Evolutionary conservation across 2,888 invertebrate genomes (phyloP), one percentile per base, ranked within the genome.

Genomic region (Teleiodes luculella): DNA sequence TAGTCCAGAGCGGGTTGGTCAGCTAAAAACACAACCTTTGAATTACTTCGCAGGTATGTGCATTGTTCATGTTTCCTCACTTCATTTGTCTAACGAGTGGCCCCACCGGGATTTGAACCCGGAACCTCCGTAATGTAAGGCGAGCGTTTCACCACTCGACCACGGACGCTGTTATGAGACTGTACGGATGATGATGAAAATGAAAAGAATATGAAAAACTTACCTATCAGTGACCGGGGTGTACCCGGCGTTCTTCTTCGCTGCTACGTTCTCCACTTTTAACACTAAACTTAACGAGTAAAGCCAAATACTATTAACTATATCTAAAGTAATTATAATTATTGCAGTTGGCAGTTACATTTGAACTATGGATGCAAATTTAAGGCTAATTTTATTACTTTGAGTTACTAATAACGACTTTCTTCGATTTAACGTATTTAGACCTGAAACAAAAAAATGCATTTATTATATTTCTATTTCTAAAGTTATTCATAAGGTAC

Each of bases 221-320:
- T 48, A 88, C 87, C 86, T 80, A 70, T 88, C 87, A 31, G 80
- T 78, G 54, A 83, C 86, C 80, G 87, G 83, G 79, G 76, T 78
- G 37, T 78, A 70, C 76, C 85, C 86, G 79, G 83, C 62, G 63
- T 62, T 77, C 57, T 77, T 74, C 66, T 79, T 82, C 52, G 72
- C 59, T 37, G 70, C 70, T 64, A 78, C 53, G 60, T 86, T 78
- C 78, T 86, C 87, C 87, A 87, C 86, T 82, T 83, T 86, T 78
- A 53, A 65, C 68, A 73, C 70, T 72, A 1, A 18, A 18, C 59
- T 72, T 37, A 48, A 43, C 65, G 18, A 61, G 70, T 73, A 54
- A 53, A 57, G 39, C 46, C 54, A 37, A 66, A 72, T 68, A 62
- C 28, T 14, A 28, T 3, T 13, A 18, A 11, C 43, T 60, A 58